Conservation (phyloP, 23 tunicate genomes). For the Styela plicata region DNA sequence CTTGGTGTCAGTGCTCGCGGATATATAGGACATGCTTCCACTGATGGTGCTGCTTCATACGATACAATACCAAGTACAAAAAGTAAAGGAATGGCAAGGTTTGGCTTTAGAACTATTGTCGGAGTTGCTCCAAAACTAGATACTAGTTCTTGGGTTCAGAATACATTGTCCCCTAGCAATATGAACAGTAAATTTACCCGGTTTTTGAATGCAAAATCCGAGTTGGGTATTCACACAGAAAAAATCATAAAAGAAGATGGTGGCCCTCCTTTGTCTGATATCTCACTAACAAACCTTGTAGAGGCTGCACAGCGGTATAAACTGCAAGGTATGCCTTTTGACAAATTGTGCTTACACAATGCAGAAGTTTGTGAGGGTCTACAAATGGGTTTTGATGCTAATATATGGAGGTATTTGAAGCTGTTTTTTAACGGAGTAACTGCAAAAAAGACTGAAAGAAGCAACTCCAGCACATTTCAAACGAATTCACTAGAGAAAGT, state of each 20-base stretch:
- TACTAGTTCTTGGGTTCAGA: constrained; percentile 3
- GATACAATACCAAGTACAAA: constrained; percentile 1
- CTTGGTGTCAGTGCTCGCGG: constrained; percentile 53
- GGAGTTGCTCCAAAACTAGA: constrained; percentile 15
- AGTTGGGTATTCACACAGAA: not conserved
- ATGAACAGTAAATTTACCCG: constrained; percentile 10
- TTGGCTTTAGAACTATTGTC: constrained; percentile 23
- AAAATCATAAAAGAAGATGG: not conserved
- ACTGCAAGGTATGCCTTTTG: constrained; percentile 19
- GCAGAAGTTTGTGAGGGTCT: not conserved
- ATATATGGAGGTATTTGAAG: constrained; percentile 18
- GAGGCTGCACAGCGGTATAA: constrained; percentile 19
- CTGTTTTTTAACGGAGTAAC: not conserved
- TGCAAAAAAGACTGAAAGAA: constrained; percentile 4
- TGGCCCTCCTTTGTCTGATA: not conserved
- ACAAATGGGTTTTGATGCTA: not conserved
- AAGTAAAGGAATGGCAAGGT: not conserved
- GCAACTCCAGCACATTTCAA: constrained; percentile 20
- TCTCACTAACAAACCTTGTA: not conserved
- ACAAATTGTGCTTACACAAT: constrained; percentile 6
- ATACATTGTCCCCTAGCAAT: not conserved
- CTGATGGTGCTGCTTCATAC: not conserved
- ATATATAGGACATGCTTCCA: constrained; percentile 35
- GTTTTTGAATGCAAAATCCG: constrained; percentile 25
- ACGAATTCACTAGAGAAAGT: not conserved